Percentiles rank a stretch among this genome's conserved stretches.
phyloP scores from a whole-genome alignment of 2,797 vertebrate genomes.

The Myotis vivesi region DNA sequence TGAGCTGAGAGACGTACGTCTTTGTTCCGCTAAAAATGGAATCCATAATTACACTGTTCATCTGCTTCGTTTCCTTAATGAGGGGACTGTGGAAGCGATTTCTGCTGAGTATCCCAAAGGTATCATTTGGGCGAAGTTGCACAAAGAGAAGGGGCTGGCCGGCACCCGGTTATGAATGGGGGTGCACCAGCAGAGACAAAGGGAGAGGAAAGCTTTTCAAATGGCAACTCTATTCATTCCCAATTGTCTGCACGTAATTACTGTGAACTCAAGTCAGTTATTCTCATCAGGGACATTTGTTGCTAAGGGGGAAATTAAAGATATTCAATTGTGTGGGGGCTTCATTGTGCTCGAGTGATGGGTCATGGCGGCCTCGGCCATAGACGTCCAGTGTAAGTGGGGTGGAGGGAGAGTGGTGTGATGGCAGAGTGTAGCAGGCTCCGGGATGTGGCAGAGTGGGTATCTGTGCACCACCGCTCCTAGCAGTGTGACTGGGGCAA shows the following conservation, averaged over 20 bases:
- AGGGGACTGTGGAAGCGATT: constrained; percentile 57
- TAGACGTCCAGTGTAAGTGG: rapidly evolving
- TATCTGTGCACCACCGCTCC: background rate
- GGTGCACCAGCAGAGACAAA: constrained; percentile 48
- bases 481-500: background rate
- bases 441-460: background rate
- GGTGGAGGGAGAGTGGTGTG: background rate
- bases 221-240: constrained; percentile 48
- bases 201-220: constrained; percentile 55
- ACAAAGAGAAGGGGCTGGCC: constrained; percentile 62
- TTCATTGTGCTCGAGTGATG: background rate
- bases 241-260: constrained; percentile 49
- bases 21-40: constrained; percentile 68
- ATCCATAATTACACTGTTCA: constrained; percentile 72
- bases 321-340: constrained; percentile 49
- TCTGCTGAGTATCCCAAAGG: constrained; percentile 63
- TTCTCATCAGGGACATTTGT: constrained; percentile 53
- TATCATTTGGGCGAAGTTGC: constrained; percentile 65
- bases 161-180: constrained; percentile 51
- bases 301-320: constrained; percentile 63
- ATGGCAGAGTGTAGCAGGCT: rapidly evolving
- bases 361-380: background rate
- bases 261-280: constrained; percentile 17
- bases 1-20: constrained; percentile 56
- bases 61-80: constrained; percentile 76